Evolutionary conservation across 2,888 invertebrate species (phyloP).

Genomic region (Eupeodes latifasciatus): DNA sequence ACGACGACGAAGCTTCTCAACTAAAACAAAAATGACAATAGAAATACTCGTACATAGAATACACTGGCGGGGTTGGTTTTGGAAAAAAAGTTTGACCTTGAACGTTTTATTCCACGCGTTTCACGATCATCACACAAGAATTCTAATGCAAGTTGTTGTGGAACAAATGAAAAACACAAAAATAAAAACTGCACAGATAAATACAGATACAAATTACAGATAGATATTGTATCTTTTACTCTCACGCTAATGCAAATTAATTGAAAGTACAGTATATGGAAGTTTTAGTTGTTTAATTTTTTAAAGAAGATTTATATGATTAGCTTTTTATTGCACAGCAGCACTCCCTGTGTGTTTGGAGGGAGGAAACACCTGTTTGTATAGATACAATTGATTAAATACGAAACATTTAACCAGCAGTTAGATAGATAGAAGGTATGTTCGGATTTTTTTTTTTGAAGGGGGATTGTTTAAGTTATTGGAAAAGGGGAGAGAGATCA

Average conservation of each 20-base stretch:
- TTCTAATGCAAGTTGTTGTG: slow-evolving; percentile 61
- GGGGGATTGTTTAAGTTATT: slow-evolving; percentile 2
- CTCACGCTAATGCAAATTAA: slow-evolving; percentile 41
- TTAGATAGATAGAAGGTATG: background rate
- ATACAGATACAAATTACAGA: slow-evolving; percentile 4
- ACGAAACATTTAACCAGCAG: slow-evolving; percentile 33
- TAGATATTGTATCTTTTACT: slow-evolving; percentile 39
- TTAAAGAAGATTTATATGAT: slow-evolving; percentile 40
- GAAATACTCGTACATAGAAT: background rate
- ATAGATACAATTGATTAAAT: slow-evolving; percentile 48
- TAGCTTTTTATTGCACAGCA: slow-evolving; percentile 42
- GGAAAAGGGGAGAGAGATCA: slow-evolving; percentile 22
- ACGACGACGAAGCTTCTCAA: background rate
- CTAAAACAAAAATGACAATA: slow-evolving; percentile 27
- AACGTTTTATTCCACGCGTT: slow-evolving; percentile 81
- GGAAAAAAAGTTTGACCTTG: slow-evolving; percentile 83
- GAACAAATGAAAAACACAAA: background rate
- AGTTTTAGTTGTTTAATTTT: background rate
- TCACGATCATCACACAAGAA: slow-evolving; percentile 77
- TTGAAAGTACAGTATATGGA: slow-evolving; percentile 13
- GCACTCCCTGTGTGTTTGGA: background rate
- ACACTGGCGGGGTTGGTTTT: slow-evolving; percentile 71
- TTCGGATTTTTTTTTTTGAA: background rate
- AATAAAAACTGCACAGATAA: slow-evolving; percentile 25
- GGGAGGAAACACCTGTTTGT: slow-evolving; percentile 38